Evolutionary conservation across 2,888 invertebrate genomes (phyloP).

Genomic region (Abscondita cerata): DNA sequence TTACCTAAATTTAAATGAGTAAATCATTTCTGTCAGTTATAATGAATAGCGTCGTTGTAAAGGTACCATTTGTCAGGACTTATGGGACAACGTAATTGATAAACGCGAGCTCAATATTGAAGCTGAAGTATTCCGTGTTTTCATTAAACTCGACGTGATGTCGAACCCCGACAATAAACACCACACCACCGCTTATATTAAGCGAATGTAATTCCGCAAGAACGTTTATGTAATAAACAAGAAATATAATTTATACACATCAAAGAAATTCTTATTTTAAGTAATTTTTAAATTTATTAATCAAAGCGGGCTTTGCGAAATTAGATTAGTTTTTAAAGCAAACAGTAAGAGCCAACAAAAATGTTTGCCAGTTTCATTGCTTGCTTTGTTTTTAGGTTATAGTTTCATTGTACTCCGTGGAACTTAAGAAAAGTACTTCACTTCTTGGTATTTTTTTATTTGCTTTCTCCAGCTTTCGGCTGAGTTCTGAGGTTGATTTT

Average conservation of each 20-base stretch:
- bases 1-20: constrained; percentile 13
- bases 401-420: too few species aligned
- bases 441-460: too few species aligned
- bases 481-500: too few species aligned
- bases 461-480: too few species aligned
- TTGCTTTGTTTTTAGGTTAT: too few species aligned
- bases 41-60: constrained; percentile 14
- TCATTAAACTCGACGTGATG: constrained; percentile 29
- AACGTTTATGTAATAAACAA: constrained; percentile 25
- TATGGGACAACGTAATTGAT: constrained; percentile 26
- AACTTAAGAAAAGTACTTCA: too few species aligned
- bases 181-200: constrained; percentile 12
- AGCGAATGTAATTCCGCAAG: constrained; percentile 18
- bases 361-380: too few species aligned
- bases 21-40: constrained; percentile 16
- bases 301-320: too few species aligned
- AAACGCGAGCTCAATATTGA: constrained; percentile 29
- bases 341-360: too few species aligned
- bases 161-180: constrained; percentile 24
- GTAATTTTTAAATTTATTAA: too few species aligned
- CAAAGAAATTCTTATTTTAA: constrained; percentile 3
- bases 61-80: constrained; percentile 23
- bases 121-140: constrained; percentile 27
- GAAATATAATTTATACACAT: constrained; percentile 20
- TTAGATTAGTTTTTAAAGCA: too few species aligned